Base-by-base conservation (phyloP, 1,140 invertebrate genomes). In the Belonocnema kinseyi region DNA sequence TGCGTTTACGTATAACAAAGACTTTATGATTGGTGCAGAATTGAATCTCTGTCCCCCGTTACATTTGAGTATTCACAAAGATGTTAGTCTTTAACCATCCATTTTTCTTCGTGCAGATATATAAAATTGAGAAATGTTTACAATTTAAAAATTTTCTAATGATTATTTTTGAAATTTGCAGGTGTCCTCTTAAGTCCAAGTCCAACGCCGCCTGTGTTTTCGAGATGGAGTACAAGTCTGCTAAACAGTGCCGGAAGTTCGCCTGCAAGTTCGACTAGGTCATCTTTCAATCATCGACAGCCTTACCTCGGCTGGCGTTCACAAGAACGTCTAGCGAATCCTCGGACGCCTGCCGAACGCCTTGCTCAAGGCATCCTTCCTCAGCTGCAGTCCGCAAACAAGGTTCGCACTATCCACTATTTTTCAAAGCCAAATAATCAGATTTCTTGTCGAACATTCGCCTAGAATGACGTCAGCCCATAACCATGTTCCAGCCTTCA, bases 301-400 rank as follows among this genome's bases (percentile, higher is more conserved):
- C 97, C 97, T 12, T 97, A 97, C 90, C 92, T 97, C 46, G 97
- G 97, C 73, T 98, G 97, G 97, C 92, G 97, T 80, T 97, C 96
- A 77, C 96, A 97, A 85, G 96, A 97, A 89, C 93, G 96, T 51
- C 90, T 97, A 4, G 92, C 93, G 61, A 94, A 95, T 76, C 95
- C 95, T 50, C 92, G 96, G 80, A 97, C 97, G 12, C 96, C 97
- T 46, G 95, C 96, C 74, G 97, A 97, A 93, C 93, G 96, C 92
- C 89, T 93, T 50, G 92, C 92, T 83, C 92, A 92, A 76, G 92
- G 92, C 52, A 90, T 93, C 72, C 89, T 92, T 77, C 90, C 91
- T 50, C 91, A 92, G 83, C 84, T 92, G 83, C 90, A 92, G 80
- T 88, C 86, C 72, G 80, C 88, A 70, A 91, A 88, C 82, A 90